Base-by-base conservation (phyloP, 2,888 invertebrate genomes). In the Megalurothrips usitatus region DNA sequence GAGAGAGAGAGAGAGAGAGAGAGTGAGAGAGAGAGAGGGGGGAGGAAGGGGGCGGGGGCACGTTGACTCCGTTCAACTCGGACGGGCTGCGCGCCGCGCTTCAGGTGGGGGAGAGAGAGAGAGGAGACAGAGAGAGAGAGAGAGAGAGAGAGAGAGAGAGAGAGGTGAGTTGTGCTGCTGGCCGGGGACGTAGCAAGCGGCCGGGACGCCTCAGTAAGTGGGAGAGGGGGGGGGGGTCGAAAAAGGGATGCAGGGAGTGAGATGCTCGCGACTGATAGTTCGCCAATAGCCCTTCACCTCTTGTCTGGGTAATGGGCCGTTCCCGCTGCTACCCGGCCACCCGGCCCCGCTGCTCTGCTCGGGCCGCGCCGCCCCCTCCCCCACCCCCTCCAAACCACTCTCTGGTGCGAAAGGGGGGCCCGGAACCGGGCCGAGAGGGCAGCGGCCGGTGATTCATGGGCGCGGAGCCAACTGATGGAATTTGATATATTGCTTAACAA, bases 401-500 rank as follows among this genome's bases (percentile, higher is more conserved):
- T 43, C 34, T 43, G 58, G 58, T 6, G 19, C 58, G 11, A 19
- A 3, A 19, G 52, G 52, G 52, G 49, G 10, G 49, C 10, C 52
- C 14, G 52, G 10, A 19, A 19, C 6, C 14, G 52, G 52, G 58
- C 58, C 19, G 58, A 17, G 58, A 6, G 58, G 58, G 52, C 52
- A 19, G 52, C 52, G 58, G 58, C 1, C 68, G 68, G 23, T 75
- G 68, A 75, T 75, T 75, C 68, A 75, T 75, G 68, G 68, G 68
- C 68, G 23, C 12, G 10, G 68, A 75, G 68, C 68, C 68, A 75
- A 75, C 11, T 75, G 68, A 75, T 75, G 68, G 68, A 75, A 75
- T 75, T 75, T 75, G 68, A 75, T 75, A 26, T 75, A 75, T 75
- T 75, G 68, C 68, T 75, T 75, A 26, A 26, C 68, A 75, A 75